Conservation (phyloP, 2,888 invertebrate genomes). For the Minunthozetes semirufus region DNA sequence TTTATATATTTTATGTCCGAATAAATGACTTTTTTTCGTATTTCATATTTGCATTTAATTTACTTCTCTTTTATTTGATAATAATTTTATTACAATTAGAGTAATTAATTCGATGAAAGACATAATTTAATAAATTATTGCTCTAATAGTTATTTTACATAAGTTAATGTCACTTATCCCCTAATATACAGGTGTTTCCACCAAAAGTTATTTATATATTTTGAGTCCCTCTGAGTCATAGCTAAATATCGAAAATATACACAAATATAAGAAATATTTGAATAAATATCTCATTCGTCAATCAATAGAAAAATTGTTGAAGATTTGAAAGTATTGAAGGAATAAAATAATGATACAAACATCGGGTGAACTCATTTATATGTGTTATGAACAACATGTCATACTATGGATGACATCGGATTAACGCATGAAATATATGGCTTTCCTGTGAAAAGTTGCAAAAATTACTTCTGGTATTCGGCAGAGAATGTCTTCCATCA, state of each 20-base stretch:
- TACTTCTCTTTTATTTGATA: background rate
- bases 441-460: background rate
- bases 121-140: background rate
- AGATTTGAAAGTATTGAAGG: too few species aligned
- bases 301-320: too few species aligned
- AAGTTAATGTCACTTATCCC: too few species aligned
- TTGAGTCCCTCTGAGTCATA: background rate
- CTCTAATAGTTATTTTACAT: background rate
- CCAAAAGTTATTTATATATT: background rate
- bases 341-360: background rate
- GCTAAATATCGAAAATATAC: too few species aligned
- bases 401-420: slow-evolving; percentile 2
- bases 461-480: background rate
- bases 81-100: background rate
- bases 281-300: too few species aligned
- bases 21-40: background rate
- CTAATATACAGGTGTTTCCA: background rate
- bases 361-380: slow-evolving; percentile 2
- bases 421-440: background rate
- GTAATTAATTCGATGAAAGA: background rate
- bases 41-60: background rate
- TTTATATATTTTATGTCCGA: background rate
- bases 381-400: slow-evolving; percentile 12
- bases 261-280: too few species aligned
- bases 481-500: too few species aligned